Evolutionary conservation across 2,888 invertebrate species (phyloP), one percentile per base, ranked within the genome.

Genomic region (Cheilosia scutellata): DNA sequence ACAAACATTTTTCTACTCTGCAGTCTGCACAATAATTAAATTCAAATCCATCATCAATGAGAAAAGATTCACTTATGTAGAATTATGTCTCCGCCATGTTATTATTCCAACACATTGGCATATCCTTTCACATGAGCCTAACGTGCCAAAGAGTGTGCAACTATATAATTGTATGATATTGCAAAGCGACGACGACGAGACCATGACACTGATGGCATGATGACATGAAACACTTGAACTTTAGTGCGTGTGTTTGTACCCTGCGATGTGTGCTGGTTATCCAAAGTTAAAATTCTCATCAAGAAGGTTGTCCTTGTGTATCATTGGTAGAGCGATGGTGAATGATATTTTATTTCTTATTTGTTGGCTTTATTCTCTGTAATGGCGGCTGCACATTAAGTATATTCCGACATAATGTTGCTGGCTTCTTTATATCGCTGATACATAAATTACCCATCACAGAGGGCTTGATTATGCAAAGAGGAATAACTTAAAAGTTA

Each of bases 281-380:
- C 20, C 13, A 51, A 51, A 57, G 65, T 44, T 31, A 37, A 68
- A 49, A 63, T 72, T 78, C 60, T 49, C 62, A 42, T 42, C 25
- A 55, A 79, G 63, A 75, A 70, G 83, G 83, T 70, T 79, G 83
- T 74, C 79, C 82, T 68, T 72, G 66, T 40, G 49, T 72, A 78
- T 82, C 72, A 82, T 82, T 82, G 82, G 71, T 31, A 40, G 63
- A 33, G 25, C 13, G 51, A 51, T 29, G 79, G 27, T 27, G 55
- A 68, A 62, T 60, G 66, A 16, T 71, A 53, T 63, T 57, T 75
- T 63, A 20, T 44, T 65, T 51, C 27, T 37, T 16, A 29, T 65
- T 51, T 55, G 60, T 76, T 20, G 58, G 40, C 44, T 42, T 76
- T 75, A 37, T 33, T 70, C 53, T 70, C 27, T 47, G 58, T 84